phyloP scores from a whole-genome alignment of 2,113 vertebrate species.

The Prunella himalayana region DNA sequence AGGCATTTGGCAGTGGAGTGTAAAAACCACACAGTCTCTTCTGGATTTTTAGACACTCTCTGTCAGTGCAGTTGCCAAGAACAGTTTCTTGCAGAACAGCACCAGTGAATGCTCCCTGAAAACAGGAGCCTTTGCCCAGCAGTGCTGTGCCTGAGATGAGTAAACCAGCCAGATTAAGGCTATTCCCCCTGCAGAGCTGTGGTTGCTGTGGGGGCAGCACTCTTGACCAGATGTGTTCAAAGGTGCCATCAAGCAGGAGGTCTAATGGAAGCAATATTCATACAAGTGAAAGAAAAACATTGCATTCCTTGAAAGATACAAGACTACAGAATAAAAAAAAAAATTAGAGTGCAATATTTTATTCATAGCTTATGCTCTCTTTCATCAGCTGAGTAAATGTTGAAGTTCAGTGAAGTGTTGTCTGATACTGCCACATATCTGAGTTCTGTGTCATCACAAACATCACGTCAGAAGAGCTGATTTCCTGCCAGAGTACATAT shows the following conservation, averaged over 20 bases:
- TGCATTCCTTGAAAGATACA: background rate
- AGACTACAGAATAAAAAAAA: background rate
- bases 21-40: background rate
- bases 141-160: background rate
- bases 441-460: conserved; percentile 1
- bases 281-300: background rate
- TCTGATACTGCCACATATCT: background rate
- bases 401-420: background rate
- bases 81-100: background rate
- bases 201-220: background rate
- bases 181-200: background rate
- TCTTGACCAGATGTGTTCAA: background rate
- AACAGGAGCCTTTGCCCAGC: background rate
- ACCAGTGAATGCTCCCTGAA: background rate
- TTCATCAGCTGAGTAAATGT: background rate
- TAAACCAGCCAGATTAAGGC: background rate
- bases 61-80: background rate
- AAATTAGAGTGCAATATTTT: background rate
- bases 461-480: background rate
- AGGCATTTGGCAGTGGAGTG: background rate
- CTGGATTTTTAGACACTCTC: background rate
- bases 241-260: background rate
- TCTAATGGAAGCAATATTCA: background rate
- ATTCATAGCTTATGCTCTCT: background rate
- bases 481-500: background rate